These are phyloP conservation scores for Drosophila ananassae DNA, from an alignment of 1,140 invertebrate species.

Conservation along the genomic window DNA sequence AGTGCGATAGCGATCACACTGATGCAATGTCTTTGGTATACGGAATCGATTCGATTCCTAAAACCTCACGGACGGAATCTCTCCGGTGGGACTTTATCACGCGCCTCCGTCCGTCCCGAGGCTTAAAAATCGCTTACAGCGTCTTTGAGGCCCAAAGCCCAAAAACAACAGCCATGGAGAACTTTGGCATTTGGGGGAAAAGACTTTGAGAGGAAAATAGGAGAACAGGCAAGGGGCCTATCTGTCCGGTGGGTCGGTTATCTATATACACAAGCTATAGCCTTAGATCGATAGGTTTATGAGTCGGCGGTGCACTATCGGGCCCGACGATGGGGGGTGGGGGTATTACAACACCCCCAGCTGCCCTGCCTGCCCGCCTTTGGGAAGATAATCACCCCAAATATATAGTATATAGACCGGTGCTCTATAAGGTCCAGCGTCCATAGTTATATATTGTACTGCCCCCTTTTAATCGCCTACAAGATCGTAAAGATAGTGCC, in stretches of 20 bases:
- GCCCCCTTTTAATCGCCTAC: conserved; percentile 53
- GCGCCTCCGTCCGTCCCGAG: conserved; percentile 36
- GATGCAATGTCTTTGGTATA: conserved; percentile 19
- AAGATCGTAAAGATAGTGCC: conserved; percentile 62
- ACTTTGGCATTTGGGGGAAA: conserved; percentile 21
- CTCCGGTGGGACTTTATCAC: conserved; percentile 51
- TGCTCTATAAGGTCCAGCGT: conserved; percentile 39
- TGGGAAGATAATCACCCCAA: conserved; percentile 53
- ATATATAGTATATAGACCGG: neutral
- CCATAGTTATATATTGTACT: conserved; percentile 23
- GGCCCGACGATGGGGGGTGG: conserved; percentile 18
- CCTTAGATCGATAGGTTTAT: conserved; percentile 73
- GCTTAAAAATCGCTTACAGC: conserved; percentile 81
- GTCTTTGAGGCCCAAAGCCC: conserved; percentile 66
- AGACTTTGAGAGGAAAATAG: conserved; percentile 13
- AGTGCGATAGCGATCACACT: conserved; percentile 39
- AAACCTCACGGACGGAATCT: neutral
- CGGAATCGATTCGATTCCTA: neutral
- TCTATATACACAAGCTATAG: conserved; percentile 33
- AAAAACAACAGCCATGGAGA: conserved; percentile 39
- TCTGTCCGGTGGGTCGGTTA: conserved; percentile 41
- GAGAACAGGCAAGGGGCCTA: conserved; percentile 6
- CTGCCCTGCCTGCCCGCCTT: conserved; percentile 9
- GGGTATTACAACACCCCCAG: conserved; percentile 57
- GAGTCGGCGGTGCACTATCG: conserved; percentile 55